Evolutionary conservation across 2,888 invertebrate species (phyloP).

Genomic region (Dicranocentrus wangi): DNA sequence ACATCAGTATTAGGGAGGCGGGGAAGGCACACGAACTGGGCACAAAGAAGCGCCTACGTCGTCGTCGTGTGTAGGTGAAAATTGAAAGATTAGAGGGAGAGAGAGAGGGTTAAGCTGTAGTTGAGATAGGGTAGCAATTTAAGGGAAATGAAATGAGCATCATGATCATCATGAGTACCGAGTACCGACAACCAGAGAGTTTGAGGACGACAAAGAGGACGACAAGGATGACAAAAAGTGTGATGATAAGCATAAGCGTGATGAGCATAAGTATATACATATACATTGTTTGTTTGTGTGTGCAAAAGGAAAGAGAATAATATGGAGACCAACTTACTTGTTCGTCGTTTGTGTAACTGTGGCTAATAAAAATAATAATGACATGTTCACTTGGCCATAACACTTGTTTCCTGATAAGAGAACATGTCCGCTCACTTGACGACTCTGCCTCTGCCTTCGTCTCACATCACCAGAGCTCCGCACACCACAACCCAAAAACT

Average conservation of each 20-base stretch:
- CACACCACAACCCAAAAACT: slow-evolving; percentile 25
- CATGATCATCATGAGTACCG: background rate
- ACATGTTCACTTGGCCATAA: slow-evolving; percentile 63
- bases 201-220: slow-evolving; percentile 17
- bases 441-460: slow-evolving; percentile 27
- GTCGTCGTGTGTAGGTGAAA: slow-evolving; percentile 1
- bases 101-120: background rate
- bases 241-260: slow-evolving; percentile 19
- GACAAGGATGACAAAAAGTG: slow-evolving; percentile 13
- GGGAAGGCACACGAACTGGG: too few species aligned
- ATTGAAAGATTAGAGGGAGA: background rate
- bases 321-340: slow-evolving; percentile 54
- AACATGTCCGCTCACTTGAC: slow-evolving; percentile 58
- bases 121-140: background rate
- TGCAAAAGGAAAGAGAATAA: slow-evolving; percentile 37
- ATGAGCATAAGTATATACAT: slow-evolving; percentile 2
- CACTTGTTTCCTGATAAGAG: slow-evolving; percentile 64
- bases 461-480: slow-evolving; percentile 10
- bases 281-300: slow-evolving; percentile 8
- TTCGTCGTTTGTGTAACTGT: slow-evolving; percentile 31
- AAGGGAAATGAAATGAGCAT: background rate
- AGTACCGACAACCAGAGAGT: too few species aligned
- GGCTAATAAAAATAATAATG: slow-evolving; percentile 62
- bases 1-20: too few species aligned
- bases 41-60: background rate